Percentiles rank a stretch among this genome's conserved stretches.
Evolutionary conservation across 1,140 invertebrate genomes (phyloP).

Genomic region (Harlomillsia oculata): DNA sequence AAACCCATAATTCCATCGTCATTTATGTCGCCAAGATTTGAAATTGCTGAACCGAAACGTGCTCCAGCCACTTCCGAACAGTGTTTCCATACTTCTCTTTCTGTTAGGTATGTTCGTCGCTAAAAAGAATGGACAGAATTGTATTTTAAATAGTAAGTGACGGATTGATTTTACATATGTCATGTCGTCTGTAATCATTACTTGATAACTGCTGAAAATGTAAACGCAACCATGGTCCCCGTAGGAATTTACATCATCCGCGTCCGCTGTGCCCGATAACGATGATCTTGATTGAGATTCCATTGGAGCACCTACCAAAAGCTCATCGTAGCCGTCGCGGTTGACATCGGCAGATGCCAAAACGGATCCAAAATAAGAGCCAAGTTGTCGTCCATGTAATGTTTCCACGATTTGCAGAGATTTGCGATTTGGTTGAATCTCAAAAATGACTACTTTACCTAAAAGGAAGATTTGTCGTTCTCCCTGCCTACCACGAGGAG

Average conservation of each 20-base stretch:
- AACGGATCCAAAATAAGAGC: slow-evolving; percentile 46
- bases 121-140: too few species aligned
- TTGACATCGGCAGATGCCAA: slow-evolving; percentile 60
- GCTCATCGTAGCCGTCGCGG: slow-evolving; percentile 52
- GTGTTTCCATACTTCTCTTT: neutral
- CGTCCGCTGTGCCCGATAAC: too few species aligned
- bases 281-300: neutral
- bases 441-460: slow-evolving; percentile 9
- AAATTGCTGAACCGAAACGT: slow-evolving; percentile 44
- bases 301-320: slow-evolving; percentile 28
- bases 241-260: too few species aligned
- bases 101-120: neutral
- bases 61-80: slow-evolving; percentile 28
- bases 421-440: neutral
- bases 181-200: neutral
- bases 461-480: neutral
- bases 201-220: neutral
- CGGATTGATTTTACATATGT: neutral
- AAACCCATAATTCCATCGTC: slow-evolving; percentile 44
- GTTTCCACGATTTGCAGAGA: neutral
- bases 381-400: slow-evolving; percentile 7
- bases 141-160: neutral
- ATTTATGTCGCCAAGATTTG: slow-evolving; percentile 44
- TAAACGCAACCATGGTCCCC: slow-evolving; percentile 50
- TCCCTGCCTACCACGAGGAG: too few species aligned